Base-by-base conservation (phyloP, 2,888 invertebrate species). In the Asteroscopus sphinx region DNA sequence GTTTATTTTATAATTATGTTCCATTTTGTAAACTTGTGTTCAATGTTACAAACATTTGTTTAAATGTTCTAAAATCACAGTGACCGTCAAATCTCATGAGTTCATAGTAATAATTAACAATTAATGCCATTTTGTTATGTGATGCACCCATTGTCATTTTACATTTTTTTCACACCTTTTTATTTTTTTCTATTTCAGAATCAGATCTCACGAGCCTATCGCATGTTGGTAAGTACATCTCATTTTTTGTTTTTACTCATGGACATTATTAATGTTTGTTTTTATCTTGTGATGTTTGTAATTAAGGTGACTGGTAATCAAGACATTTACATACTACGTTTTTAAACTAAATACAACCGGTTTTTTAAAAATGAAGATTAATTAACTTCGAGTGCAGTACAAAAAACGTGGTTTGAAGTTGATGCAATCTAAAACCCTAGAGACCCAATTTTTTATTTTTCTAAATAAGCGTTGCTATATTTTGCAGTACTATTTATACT, bases 121-220 rank as follows among this genome's bases (percentile, higher is more conserved):
- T 32, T 44, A 21, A 47, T 80, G 79, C 61, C 49, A 51, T 61
- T 59, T 45, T 60, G 25, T 77, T 67, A 71, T 36, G 37, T 63
- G 41, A 42, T 60, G 68, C 75, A 74, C 71, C 40, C 71, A 70
- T 70, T 45, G 16, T 62, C 73, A 77, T 77, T 69, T 55, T 72
- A 69, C 68, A 65, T 79, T 80, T 80, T 77, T 77, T 86, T 87
- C 83, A 87, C 85, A 73, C 83, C 73, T 81, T 79, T 78, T 82
- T 76, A 84, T 86, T 86, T 41, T 86, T 86, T 87, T 90, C 82
- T 79, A 83, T 95, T 95, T 85, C 95, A 95, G 95, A 95, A 93
- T 95, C 95, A 71, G 95, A 95, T 89, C 92, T 95, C 87, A 95
- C 95, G 86, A 94, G 93, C 83, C 92, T 95, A 85, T 95, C 95